Conservation (phyloP, 2,888 invertebrate genomes). For the Geotrupes spiniger region DNA sequence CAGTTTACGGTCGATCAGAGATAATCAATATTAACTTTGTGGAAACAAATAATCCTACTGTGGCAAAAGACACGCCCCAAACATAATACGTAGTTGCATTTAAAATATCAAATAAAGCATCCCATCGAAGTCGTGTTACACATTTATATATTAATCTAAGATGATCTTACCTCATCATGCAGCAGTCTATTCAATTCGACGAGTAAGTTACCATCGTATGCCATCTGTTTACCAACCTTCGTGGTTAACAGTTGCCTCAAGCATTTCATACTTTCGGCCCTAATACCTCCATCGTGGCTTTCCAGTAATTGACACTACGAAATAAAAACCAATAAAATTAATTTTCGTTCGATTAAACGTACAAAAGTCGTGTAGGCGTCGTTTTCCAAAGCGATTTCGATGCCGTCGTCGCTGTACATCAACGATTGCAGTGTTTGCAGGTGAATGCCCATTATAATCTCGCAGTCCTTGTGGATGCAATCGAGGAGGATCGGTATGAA, state of each 20-base stretch:
- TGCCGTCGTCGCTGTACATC: conserved; percentile 43
- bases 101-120: too few species aligned
- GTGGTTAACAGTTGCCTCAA: conserved; percentile 42
- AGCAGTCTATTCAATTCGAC: conserved; percentile 38
- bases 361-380: conserved; percentile 42
- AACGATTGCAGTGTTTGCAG: conserved; percentile 44
- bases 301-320: conserved; percentile 13
- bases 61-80: too few species aligned
- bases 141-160: too few species aligned
- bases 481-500: conserved; percentile 43
- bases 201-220: conserved; percentile 42
- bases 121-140: too few species aligned
- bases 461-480: conserved; percentile 37
- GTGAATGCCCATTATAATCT: conserved; percentile 42
- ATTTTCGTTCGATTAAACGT: background rate
- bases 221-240: conserved; percentile 42
- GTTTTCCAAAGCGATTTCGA: conserved; percentile 43
- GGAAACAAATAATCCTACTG: too few species aligned
- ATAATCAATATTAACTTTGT: too few species aligned
- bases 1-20: too few species aligned
- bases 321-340: background rate
- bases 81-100: too few species aligned
- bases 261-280: conserved; percentile 37
- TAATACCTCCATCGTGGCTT: conserved; percentile 12
- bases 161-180: conserved; percentile 38